Base-by-base conservation (phyloP, 1,140 invertebrate genomes). In the Neuroterus valhalla region DNA sequence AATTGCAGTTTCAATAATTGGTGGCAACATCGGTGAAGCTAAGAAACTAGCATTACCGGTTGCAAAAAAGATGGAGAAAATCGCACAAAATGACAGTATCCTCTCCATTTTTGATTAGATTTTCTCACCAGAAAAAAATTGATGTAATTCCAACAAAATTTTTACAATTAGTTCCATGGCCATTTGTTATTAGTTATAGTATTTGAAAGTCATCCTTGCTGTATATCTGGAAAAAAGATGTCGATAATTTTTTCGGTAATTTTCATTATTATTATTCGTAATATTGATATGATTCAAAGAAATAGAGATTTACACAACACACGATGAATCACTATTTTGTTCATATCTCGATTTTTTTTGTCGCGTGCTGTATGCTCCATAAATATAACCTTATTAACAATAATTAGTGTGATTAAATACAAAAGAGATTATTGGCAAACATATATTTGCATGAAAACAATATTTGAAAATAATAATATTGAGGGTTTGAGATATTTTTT, bases 1-100 rank as follows among this genome's bases (percentile, higher is more conserved):
- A 14, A 70, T 75, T 3, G 78, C 78, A 31, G 66, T 8, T 14
- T 52, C 71, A 66, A 79, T 69, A 14, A 79, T 68, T 26, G 78
- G 78, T 21, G 66, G 76, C 2, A 79, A 69, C 55, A 62, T 62
- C 5, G 55, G 23, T 38, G 23, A 23, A 62, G 55, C n/a, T 62
- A 62, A 10, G 5, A 31, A 26, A 31, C 2, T 15, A 3, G 52
- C 12, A 31, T 62, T 62, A 15, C 23, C 15, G 15, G 26, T 2
- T 26, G 31, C 3, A 62, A 62, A 6, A 15, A 26, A 62, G 12
- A 62, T 5, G 15, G 31, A 23, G 3, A 11, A 23, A 31, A 31
- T 62, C n/a, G 23, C 31, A 23, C 6, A 11, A n/a, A 31, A 62
- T 31, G 23, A n/a, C 55, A 62, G 6, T 2, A n/a, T 6, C 12